Percentiles rank a stretch among this genome's conserved stretches.
Conservation (phyloP, 2,113 vertebrate species). For the Tragelaphus imberbis region DNA sequence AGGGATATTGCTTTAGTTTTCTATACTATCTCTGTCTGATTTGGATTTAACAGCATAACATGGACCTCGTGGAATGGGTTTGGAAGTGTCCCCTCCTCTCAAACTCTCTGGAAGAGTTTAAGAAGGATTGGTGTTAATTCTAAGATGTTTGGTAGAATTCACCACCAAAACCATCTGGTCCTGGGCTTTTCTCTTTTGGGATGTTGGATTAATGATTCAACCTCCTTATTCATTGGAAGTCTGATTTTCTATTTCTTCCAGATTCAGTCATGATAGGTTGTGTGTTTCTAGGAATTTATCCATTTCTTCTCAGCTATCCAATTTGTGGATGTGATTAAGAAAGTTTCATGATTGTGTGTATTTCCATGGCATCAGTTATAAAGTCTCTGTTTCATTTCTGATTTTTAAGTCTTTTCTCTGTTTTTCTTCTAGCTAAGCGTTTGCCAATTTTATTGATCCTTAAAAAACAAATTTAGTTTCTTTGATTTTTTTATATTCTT, state of each 20-base stretch:
- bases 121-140: not conserved
- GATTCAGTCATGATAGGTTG: not conserved
- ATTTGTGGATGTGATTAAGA: not conserved
- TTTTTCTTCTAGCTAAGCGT: not conserved
- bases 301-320: not conserved
- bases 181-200: not conserved
- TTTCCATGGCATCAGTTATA: not conserved
- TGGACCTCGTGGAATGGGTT: not conserved
- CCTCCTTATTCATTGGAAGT: not conserved
- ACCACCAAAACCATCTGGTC: not conserved
- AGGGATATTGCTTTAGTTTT: not conserved
- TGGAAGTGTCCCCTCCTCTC: not conserved
- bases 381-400: not conserved
- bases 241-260: not conserved
- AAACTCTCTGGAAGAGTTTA: not conserved
- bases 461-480: not conserved
- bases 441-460: not conserved
- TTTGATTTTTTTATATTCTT: not conserved
- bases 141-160: not conserved
- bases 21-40: not conserved
- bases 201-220: not conserved
- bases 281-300: not conserved
- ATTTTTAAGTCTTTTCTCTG: not conserved
- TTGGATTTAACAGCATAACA: not conserved
- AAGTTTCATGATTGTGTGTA: not conserved